Base-by-base conservation (phyloP, 2,113 vertebrate genomes). In the Collichthys lucidus region DNA sequence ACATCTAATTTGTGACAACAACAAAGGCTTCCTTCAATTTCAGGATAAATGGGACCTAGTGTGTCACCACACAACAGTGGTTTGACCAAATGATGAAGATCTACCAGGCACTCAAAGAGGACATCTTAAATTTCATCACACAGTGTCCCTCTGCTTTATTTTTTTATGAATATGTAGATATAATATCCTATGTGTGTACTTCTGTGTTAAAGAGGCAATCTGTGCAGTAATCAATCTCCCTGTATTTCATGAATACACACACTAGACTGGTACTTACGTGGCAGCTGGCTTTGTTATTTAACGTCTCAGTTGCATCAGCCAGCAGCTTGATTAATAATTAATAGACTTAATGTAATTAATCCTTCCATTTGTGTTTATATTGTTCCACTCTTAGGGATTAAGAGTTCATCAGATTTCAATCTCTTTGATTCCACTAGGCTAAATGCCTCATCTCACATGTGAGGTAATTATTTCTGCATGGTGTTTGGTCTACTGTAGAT, bases 341-440 rank as follows among this genome's bases (percentile, higher is more conserved):
- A 86, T 71, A 19, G 70, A 69, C 65, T 59, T 19, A 8, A 50
- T 57, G 61, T 47, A 79, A 83, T 89, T 79, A 71, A 59, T 73
- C 22, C 19, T 75, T 16, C 63, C 71, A 47, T 83, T 86, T 82
- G 68, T 77, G 69, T 87, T 82, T 77, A 35, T 62, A 77, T 80
- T 70, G 74, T 82, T 87, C 57, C 74, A 57, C 66, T 79, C 1
- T 4, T 24, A 31, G 62, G 74, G 89, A 86, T 90, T 85, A 90
- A 64, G 81, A 79, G 76, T 86, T 82, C 87, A 84, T 57, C 65
- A 80, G 85, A 92, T 90, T 86, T 68, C 83, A 87, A 86, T 90
- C 84, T 88, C 40, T 79, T 73, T 73, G 42, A 44, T 81, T 76
- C 66, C 31, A 4, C 77, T 84, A 40, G 35, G 35, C 35, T 40